phyloP scores from a whole-genome alignment of 2,113 vertebrate species.

The Calidris pugnax region DNA sequence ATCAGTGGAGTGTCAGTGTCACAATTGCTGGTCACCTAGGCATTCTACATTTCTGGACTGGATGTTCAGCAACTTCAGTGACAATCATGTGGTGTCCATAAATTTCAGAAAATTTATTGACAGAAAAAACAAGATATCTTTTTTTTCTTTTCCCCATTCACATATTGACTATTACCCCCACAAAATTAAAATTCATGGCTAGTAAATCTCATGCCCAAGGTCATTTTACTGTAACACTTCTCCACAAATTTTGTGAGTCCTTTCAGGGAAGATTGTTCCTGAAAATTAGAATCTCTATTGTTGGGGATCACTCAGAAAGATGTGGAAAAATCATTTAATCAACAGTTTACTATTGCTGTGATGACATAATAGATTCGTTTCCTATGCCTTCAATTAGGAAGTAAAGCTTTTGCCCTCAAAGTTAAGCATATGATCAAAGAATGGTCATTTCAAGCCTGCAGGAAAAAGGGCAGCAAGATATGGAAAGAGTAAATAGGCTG shows the following conservation, averaged over 20 bases:
- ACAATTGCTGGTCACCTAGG: background rate
- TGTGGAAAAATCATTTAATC: background rate
- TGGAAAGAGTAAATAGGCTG: background rate
- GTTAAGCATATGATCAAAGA: background rate
- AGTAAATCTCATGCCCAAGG: background rate
- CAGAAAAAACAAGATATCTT: background rate
- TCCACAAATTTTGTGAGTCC: background rate
- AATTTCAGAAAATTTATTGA: background rate
- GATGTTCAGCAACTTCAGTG: background rate
- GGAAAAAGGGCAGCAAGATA: background rate
- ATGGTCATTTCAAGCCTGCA: background rate
- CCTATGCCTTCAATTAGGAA: background rate
- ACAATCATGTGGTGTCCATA: background rate
- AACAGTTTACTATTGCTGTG: background rate
- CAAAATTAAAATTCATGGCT: background rate
- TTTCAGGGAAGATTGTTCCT: background rate
- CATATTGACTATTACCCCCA: background rate
- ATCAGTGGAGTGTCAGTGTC: background rate
- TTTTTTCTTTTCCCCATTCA: no score
- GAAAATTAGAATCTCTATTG: background rate
- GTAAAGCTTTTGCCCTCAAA: background rate
- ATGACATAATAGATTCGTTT: background rate
- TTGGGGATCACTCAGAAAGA: background rate
- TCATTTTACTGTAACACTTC: background rate
- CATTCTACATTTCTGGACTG: background rate